Conservation (phyloP, 2,797 vertebrate species). For the Sternotherus odoratus region DNA sequence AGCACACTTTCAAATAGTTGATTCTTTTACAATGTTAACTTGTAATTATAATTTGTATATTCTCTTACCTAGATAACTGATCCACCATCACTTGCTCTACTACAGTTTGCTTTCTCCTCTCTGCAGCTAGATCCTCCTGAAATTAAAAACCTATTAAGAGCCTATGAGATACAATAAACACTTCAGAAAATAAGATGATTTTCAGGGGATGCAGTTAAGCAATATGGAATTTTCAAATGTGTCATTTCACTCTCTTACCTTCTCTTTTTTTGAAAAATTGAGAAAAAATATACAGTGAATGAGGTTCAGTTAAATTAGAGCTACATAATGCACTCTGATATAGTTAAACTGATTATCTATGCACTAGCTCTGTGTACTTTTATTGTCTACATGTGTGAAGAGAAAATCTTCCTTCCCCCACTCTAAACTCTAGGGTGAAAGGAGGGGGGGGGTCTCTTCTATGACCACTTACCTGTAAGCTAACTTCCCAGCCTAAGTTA, state of each 20-base stretch:
- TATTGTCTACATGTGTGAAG: neutral
- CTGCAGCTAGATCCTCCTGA: conserved; percentile 79
- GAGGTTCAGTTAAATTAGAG: neutral
- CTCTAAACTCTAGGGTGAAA: too few species aligned
- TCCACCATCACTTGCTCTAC: conserved; percentile 86
- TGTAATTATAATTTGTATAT: neutral
- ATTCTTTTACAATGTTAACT: neutral
- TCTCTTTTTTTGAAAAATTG: neutral
- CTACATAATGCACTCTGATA: neutral
- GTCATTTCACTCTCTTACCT: neutral
- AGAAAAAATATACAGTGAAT: neutral
- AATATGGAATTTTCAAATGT: neutral
- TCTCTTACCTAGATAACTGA: conserved; percentile 82
- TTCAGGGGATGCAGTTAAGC: conserved; percentile 1
- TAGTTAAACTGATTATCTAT: neutral
- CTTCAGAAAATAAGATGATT: conserved; percentile 10
- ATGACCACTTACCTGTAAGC: too few species aligned
- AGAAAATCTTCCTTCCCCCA: too few species aligned
- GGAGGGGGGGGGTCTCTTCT: too few species aligned
- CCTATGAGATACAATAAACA: conserved; percentile 10
- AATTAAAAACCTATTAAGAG: conserved; percentile 42
- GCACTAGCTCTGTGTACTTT: neutral
- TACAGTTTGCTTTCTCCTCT: conserved; percentile 79
- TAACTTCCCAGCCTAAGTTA: too few species aligned
- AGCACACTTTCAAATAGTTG: neutral